Evolutionary conservation across 2,113 vertebrate genomes (phyloP).

Genomic region (Axis porcinus): DNA sequence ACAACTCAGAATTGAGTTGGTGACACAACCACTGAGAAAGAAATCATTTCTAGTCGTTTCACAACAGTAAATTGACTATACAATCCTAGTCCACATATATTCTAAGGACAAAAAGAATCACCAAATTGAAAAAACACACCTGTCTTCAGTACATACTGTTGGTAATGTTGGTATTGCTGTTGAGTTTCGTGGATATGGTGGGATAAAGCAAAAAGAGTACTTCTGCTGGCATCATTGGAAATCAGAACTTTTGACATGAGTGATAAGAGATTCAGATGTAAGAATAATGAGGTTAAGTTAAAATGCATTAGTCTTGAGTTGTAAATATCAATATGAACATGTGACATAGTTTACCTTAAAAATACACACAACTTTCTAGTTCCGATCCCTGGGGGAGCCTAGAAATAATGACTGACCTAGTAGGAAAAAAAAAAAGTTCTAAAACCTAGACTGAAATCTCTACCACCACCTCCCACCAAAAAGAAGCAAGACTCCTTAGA

Average conservation of each 20-base stretch:
- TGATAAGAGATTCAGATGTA: neutral
- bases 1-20: neutral
- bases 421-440: neutral
- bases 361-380: neutral
- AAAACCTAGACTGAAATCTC: neutral
- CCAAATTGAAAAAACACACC: neutral
- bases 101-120: neutral
- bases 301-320: neutral
- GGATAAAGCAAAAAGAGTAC: neutral
- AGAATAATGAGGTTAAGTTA: neutral
- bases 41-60: conserved; percentile 13
- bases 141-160: neutral
- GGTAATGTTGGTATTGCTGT: neutral
- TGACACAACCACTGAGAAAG: neutral
- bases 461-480: neutral
- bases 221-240: neutral
- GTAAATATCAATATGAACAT: neutral
- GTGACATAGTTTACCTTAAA: neutral
- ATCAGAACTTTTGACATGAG: neutral
- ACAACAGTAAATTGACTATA: neutral
- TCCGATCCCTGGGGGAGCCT: neutral
- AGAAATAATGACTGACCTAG: neutral
- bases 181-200: neutral
- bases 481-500: neutral
- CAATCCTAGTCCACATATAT: neutral